A percentile compares a stretch with the other conserved stretches of the same genome.
Conservation (phyloP, 2,888 invertebrate species). For the Drosophila meridionalis region DNA sequence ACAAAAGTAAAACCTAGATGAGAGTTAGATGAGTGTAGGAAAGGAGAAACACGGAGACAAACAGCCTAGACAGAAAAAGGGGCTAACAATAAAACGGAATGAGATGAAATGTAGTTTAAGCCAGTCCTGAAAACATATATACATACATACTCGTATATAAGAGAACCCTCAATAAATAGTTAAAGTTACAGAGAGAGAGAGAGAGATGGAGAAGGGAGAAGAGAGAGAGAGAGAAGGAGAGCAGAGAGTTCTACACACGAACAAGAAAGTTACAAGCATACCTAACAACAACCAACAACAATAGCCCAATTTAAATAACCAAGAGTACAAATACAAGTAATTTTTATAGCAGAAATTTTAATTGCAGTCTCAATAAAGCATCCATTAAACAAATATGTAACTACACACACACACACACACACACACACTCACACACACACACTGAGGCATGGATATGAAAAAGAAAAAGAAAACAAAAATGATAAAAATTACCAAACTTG, state of each 20-base stretch:
- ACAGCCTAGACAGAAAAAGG: conserved; percentile 58
- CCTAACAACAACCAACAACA: conserved; percentile 73
- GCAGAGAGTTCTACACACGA: conserved; percentile 47
- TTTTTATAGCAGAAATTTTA: conserved; percentile 83
- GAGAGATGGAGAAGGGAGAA: neutral
- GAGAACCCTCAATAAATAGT: conserved; percentile 42
- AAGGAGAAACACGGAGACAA: conserved; percentile 24
- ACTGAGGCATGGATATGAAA: conserved; percentile 65
- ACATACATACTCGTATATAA: conserved; percentile 23
- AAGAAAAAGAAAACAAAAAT: conserved; percentile 7
- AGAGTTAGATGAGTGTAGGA: conserved; percentile 1
- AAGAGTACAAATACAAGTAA: conserved; percentile 85
- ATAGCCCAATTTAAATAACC: conserved; percentile 85
- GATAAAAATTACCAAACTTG: conserved; percentile 44
- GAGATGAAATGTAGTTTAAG: conserved; percentile 41
- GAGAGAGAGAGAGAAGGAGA: neutral
- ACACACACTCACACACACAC: conserved; percentile 27
- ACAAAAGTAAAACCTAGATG: conserved; percentile 26
- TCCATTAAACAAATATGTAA: conserved; percentile 59
- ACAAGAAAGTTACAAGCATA: conserved; percentile 72
- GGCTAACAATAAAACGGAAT: conserved; percentile 30
- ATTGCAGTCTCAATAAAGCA: conserved; percentile 83
- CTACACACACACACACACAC: conserved; percentile 35
- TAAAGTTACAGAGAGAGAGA: conserved; percentile 48
- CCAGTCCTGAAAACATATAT: conserved; percentile 30